Conservation (phyloP, 2,888 invertebrate species). For the Drosophila antonietae region DNA sequence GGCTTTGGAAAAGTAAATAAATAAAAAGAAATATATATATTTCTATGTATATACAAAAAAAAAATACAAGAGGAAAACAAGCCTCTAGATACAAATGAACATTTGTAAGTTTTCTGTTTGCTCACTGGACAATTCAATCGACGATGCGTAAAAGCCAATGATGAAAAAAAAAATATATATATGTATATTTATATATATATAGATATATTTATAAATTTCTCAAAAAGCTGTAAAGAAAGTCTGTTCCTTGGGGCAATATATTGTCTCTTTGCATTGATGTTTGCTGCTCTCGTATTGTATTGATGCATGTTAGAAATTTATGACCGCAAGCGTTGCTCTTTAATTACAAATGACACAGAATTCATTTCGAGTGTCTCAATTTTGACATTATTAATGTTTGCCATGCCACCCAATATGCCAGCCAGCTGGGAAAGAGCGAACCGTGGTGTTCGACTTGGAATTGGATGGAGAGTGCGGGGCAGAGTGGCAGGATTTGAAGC, state of each 20-base stretch:
- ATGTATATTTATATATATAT: slow-evolving; percentile 6
- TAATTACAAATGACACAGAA: slow-evolving; percentile 82
- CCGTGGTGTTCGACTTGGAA: background rate
- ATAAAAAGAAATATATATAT: slow-evolving; percentile 13
- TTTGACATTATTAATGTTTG: slow-evolving; percentile 82
- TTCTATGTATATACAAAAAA: slow-evolving; percentile 3
- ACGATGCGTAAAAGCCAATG: slow-evolving; percentile 58
- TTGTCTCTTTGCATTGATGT: slow-evolving; percentile 26
- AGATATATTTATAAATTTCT: slow-evolving; percentile 14
- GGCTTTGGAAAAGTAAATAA: slow-evolving; percentile 29
- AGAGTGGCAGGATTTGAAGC: slow-evolving; percentile 36
- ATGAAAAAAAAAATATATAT: background rate
- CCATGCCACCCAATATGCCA: slow-evolving; percentile 81
- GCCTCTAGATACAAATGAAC: slow-evolving; percentile 45
- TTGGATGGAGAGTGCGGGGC: background rate
- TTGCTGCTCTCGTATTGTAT: slow-evolving; percentile 14
- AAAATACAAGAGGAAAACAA: slow-evolving; percentile 24
- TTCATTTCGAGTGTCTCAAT: slow-evolving; percentile 82
- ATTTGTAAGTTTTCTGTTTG: slow-evolving; percentile 70
- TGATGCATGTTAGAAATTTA: slow-evolving; percentile 69
- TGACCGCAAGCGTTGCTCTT: slow-evolving; percentile 75
- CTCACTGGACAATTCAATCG: slow-evolving; percentile 71
- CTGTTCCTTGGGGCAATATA: slow-evolving; percentile 42
- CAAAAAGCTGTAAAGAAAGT: slow-evolving; percentile 53
- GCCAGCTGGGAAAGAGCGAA: slow-evolving; percentile 1